Conservation (phyloP, 2,113 vertebrate genomes). For the Sus scrofa region DNA sequence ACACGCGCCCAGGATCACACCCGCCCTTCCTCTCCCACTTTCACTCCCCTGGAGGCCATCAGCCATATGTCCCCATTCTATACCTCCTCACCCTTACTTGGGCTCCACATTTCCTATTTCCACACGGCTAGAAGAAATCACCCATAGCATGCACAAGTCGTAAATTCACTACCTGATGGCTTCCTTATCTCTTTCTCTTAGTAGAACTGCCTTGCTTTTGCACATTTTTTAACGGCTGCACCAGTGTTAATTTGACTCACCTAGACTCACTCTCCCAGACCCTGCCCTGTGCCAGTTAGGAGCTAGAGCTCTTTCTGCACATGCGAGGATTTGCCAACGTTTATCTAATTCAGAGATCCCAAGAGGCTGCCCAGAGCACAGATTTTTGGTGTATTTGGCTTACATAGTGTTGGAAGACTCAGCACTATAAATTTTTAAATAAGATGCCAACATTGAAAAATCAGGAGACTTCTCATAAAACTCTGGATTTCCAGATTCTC, state of each 20-base stretch:
- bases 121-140: not conserved
- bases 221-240: not conserved
- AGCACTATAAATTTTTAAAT: not conserved
- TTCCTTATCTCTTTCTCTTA: not conserved
- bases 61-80: not conserved
- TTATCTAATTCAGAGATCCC: not conserved
- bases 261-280: not conserved
- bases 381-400: not conserved
- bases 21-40: not conserved
- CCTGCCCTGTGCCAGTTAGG: not conserved
- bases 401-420: not conserved
- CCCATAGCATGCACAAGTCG: not conserved
- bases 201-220: not conserved
- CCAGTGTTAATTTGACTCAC: not conserved
- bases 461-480: not conserved
- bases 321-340: not conserved
- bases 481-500: not conserved
- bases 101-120: not conserved
- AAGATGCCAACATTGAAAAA: not conserved
- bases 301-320: not conserved
- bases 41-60: not conserved
- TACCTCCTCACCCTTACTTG: not conserved
- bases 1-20: not conserved
- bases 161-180: not conserved
- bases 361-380: not conserved